These are phyloP conservation scores for Thymelicus acteon DNA, from an alignment of 2,888 invertebrate genomes.

Conservation along the genomic window DNA sequence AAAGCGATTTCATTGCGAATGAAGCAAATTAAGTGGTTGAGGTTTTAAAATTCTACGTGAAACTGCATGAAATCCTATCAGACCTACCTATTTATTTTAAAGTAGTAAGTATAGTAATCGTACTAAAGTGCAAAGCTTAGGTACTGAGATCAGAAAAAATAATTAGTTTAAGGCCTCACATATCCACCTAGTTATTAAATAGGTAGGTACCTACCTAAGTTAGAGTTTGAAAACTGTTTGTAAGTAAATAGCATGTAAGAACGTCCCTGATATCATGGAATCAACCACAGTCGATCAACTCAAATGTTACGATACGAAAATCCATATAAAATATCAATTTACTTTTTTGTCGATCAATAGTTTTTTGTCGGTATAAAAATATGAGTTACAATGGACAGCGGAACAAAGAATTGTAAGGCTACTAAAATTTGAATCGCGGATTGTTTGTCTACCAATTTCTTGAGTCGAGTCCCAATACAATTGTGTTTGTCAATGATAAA, in stretches of 20 bases:
- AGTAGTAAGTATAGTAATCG: too few relatives aligned
- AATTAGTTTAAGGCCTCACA: too few relatives aligned
- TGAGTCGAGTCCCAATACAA: conserved; percentile 79
- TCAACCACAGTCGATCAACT: background rate
- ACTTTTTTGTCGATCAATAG: conserved; percentile 18
- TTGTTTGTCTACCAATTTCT: conserved; percentile 82
- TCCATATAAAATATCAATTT: conserved; percentile 26
- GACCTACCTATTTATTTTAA: too few relatives aligned
- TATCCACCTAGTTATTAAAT: too few relatives aligned
- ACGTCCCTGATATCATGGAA: background rate
- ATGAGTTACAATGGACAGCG: conserved; percentile 39
- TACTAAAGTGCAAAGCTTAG: too few relatives aligned
- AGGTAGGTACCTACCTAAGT: too few relatives aligned
- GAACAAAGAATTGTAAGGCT: conserved; percentile 50
- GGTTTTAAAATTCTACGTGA: too few relatives aligned
- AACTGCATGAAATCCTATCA: too few relatives aligned
- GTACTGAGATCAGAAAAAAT: too few relatives aligned
- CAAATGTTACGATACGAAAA: background rate
- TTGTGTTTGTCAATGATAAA: conserved; percentile 85
- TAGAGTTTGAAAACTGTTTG: background rate
- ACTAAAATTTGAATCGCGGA: conserved; percentile 66
- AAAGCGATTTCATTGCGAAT: too few relatives aligned
- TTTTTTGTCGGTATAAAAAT: conserved; percentile 35
- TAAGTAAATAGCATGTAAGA: background rate
- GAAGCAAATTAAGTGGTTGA: background rate